Evolutionary conservation across 2,888 invertebrate genomes (phyloP), one percentile per base, ranked within the genome.

Genomic region (Drosophila putrida): DNA sequence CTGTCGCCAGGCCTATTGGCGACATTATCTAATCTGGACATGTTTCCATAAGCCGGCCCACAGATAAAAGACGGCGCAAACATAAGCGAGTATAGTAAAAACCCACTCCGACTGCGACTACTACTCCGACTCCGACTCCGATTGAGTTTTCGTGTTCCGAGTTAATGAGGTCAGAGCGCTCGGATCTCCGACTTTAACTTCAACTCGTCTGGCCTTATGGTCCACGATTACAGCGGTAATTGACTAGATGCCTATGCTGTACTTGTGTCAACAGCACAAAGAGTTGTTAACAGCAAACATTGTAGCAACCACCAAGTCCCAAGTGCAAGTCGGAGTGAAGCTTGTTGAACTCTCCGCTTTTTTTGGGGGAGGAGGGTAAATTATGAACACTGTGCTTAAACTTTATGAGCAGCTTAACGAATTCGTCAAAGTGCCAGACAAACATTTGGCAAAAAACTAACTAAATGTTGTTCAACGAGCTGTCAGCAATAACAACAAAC

Each of bases 11-110:
- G 41, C 15, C 50, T 41, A 58, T 60, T 31, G 57, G 28, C 44
- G 63, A 57, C 77, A 55, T 66, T 83, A 83, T 83, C 82, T 83
- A 87, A 89, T 83, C 82, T 66, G 61, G n/a, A 43, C 66, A 46
- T 75, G 65, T 65, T 62, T 33, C 74, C 33, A 67, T 85, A 80
- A 88, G 89, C 81, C 89, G 78, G 71, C 62, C 67, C 54, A 59
- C 84, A 81, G 81, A 83, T 78, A 83, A 75, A 66, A 70, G 59
- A 63, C 62, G 49, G 65, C 44, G 62, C 64, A 67, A 59, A 70
- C 75, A 67, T 68, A 58, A 27, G 15, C 50, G 13, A 31, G n/a
- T 15, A 13, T 13, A 28, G 51, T 20, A 27, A 38, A 53, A 55
- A 64, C 44, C 15, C 10, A 36, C 58, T 54, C 11, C 35, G 33